These are phyloP conservation scores for Leucozona laternaria DNA, from an alignment of 2,888 invertebrate genomes.

Conservation along the genomic window DNA sequence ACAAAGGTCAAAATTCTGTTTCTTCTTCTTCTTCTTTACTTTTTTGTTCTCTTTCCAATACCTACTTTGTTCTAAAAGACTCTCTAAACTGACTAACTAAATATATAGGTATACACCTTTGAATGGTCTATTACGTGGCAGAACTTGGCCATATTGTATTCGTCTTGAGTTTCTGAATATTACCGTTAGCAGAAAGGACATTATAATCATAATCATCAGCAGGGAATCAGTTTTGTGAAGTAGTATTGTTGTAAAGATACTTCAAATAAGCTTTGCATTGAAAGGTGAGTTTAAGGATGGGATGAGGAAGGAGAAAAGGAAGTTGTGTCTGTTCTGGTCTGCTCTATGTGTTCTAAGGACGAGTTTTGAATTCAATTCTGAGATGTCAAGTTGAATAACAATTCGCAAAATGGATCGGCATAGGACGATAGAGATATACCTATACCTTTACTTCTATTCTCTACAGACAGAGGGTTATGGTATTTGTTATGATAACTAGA, in stretches of 20 bases:
- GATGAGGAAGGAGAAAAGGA: not conserved
- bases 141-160: constrained; percentile 48
- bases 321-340: not conserved
- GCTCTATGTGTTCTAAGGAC: constrained; percentile 2
- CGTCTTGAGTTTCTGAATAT: constrained; percentile 48
- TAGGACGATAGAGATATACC: not conserved
- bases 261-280: constrained; percentile 57
- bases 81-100: constrained; percentile 11
- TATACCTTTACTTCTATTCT: not conserved
- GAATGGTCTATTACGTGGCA: constrained; percentile 27
- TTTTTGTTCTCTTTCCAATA: not conserved
- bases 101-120: not conserved
- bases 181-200: constrained; percentile 59
- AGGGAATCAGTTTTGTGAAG: constrained; percentile 52
- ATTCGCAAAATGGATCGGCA: constrained; percentile 34
- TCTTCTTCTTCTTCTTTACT: not conserved
- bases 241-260: constrained; percentile 59
- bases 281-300: constrained; percentile 43
- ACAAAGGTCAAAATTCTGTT: constrained; percentile 67
- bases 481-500: constrained; percentile 20
- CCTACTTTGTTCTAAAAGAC: constrained; percentile 42
- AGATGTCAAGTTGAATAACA: constrained; percentile 65
- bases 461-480: not conserved
- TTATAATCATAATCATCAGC: constrained; percentile 67
- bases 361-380: constrained; percentile 47